phyloP scores from a whole-genome alignment of 2,888 invertebrate genomes.

The Empis stercorea region DNA sequence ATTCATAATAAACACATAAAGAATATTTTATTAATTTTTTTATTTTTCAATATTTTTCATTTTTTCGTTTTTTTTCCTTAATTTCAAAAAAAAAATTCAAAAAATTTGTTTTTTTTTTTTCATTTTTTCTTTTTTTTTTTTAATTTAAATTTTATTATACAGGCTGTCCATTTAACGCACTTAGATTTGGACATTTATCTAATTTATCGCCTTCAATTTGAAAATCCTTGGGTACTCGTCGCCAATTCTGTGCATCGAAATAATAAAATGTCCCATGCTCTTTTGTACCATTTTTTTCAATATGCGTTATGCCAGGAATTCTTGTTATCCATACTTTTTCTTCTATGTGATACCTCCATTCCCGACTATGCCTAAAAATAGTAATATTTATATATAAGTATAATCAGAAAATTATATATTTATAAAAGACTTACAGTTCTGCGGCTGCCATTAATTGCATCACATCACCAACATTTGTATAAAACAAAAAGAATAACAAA shows the following conservation, averaged over 20 bases:
- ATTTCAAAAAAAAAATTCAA: background rate
- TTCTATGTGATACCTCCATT: constrained; percentile 99
- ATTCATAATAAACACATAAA: too few relatives aligned
- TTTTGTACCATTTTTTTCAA: constrained; percentile 90
- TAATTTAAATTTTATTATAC: constrained; percentile 26
- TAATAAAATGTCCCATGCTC: constrained; percentile 99
- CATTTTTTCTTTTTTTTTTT: background rate
- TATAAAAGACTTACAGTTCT: constrained; percentile 66
- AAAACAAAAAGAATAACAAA: constrained; percentile 97
- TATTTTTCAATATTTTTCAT: background rate
- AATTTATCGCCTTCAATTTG: constrained; percentile 97
- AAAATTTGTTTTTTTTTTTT: background rate
- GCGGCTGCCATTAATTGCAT: constrained; percentile 95
- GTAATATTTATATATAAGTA: constrained; percentile 11
- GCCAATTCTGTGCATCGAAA: constrained; percentile 98
- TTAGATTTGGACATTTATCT: constrained; percentile 53
- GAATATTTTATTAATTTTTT: background rate
- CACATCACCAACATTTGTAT: constrained; percentile 96
- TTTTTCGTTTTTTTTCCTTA: background rate
- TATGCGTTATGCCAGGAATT: constrained; percentile 83
- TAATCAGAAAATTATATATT: constrained; percentile 3
- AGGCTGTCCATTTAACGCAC: constrained; percentile 38
- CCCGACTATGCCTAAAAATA: constrained; percentile 74
- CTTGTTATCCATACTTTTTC: constrained; percentile 99
- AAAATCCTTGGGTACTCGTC: constrained; percentile 98